Conservation (phyloP, 2,113 vertebrate species). For the Xiphias gladius region DNA sequence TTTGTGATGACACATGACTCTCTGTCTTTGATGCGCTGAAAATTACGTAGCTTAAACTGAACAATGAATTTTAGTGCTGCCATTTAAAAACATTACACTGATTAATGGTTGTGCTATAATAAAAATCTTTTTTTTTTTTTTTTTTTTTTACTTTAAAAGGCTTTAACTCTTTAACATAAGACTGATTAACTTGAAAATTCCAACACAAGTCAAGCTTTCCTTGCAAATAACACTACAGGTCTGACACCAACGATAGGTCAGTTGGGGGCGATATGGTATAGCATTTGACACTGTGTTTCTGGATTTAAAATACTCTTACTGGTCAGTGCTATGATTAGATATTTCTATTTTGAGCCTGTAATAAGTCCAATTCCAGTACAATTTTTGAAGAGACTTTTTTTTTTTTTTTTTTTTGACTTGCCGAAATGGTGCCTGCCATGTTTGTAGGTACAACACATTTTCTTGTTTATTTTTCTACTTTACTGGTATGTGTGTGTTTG, state of each 20-base stretch:
- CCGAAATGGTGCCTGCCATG: background rate
- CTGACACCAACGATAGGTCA: background rate
- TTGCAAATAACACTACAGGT: background rate
- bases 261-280: background rate
- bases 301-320: background rate
- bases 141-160: background rate
- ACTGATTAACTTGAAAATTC: too few relatives aligned
- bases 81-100: background rate
- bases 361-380: background rate
- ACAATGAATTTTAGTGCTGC: background rate
- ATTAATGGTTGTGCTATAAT: background rate
- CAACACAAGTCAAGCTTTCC: background rate
- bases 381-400: background rate
- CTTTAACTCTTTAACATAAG: background rate
- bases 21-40: background rate
- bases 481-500: background rate
- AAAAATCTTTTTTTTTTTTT: background rate
- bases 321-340: background rate
- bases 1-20: background rate
- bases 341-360: background rate
- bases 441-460: constrained; percentile 16
- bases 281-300: background rate
- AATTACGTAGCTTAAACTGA: background rate
- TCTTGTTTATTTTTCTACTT: constrained; percentile 26
- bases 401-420: background rate